These are phyloP conservation scores for Sardina pilchardus DNA, from an alignment of 2,113 vertebrate species.

Conservation along the genomic window DNA sequence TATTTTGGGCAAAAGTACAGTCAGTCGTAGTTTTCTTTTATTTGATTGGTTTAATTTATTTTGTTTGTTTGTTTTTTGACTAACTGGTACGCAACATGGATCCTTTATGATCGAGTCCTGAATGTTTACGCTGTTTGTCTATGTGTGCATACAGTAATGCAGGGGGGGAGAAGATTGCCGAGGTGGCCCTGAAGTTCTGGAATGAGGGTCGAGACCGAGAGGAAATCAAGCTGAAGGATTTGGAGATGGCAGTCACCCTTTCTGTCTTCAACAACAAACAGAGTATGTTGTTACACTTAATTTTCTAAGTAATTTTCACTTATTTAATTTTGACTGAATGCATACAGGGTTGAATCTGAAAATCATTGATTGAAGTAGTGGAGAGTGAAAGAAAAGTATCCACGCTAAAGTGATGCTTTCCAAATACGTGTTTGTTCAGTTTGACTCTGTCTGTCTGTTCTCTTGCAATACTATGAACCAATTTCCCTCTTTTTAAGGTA, in stretches of 20 bases:
- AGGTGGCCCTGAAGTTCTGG: conserved; percentile 85
- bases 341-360: background rate
- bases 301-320: background rate
- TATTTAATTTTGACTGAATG: background rate
- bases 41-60: background rate
- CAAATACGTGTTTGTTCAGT: background rate
- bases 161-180: conserved; percentile 83
- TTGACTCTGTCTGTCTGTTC: no score
- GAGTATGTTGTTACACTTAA: conserved; percentile 73
- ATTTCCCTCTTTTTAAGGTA: background rate
- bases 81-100: background rate
- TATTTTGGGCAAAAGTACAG: background rate
- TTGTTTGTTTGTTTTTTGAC: background rate
- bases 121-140: background rate
- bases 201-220: conserved; percentile 74
- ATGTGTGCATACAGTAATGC: conserved; percentile 76
- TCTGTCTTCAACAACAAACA: conserved; percentile 89
- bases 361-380: no score
- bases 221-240: conserved; percentile 83
- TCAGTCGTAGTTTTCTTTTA: background rate
- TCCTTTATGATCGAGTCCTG: background rate
- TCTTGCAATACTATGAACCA: background rate
- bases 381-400: no score
- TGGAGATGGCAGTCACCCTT: conserved; percentile 77
- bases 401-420: no score